These are phyloP conservation scores for Sus cebifrons DNA, from an alignment of 2,797 vertebrate genomes.

Conservation along the genomic window DNA sequence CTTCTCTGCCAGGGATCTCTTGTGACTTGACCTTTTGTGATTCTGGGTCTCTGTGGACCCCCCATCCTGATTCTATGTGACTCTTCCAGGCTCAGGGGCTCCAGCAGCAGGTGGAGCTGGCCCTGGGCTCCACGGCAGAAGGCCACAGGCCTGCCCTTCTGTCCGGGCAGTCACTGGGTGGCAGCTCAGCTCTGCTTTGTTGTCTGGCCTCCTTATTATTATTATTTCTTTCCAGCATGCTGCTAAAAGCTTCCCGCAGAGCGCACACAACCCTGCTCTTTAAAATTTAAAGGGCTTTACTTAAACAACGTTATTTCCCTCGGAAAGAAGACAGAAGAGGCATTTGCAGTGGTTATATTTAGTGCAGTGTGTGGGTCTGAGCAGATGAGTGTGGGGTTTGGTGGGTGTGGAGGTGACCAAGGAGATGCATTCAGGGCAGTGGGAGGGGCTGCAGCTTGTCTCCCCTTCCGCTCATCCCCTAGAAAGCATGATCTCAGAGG, in stretches of 20 bases:
- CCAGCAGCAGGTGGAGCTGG: not conserved
- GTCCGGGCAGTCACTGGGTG: not conserved
- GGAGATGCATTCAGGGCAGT: not conserved
- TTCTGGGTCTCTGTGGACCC: not conserved
- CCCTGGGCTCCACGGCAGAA: accelerated
- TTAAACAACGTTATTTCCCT: constrained; percentile 83
- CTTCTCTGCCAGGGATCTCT: not conserved
- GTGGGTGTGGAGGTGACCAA: not conserved
- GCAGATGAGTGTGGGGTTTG: constrained; percentile 47
- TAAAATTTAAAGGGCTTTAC: constrained; percentile 85
- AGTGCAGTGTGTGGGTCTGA: constrained; percentile 61
- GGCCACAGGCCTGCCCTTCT: not conserved
- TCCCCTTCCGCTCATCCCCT: too few relatives aligned
- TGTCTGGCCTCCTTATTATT: constrained; percentile 40
- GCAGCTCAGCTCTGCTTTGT: not conserved
- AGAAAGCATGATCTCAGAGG: not conserved
- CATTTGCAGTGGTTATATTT: constrained; percentile 77
- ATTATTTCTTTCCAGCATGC: constrained; percentile 60
- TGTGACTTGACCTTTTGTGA: not conserved
- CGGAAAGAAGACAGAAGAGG: constrained; percentile 64
- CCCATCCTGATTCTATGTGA: accelerated
- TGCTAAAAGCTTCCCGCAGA: constrained; percentile 46
- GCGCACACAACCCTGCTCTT: constrained; percentile 72
- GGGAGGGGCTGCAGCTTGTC: not conserved
- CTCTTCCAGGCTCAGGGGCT: not conserved